Evolutionary conservation across 2,797 vertebrate species (phyloP).

Genomic region (Neoniphon sammara): DNA sequence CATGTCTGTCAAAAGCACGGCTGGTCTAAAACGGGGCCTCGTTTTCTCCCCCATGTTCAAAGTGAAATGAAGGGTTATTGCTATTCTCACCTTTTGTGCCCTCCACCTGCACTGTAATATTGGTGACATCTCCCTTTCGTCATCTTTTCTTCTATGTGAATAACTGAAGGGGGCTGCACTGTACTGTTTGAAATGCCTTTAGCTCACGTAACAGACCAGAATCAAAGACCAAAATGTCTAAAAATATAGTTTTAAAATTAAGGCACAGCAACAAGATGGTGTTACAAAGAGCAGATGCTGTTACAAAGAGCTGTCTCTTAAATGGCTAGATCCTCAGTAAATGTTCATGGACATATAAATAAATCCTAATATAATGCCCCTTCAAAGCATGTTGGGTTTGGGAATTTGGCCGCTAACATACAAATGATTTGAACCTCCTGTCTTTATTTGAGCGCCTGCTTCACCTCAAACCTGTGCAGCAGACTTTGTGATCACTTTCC

Average conservation of each 20-base stretch:
- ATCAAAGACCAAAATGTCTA: too few relatives aligned
- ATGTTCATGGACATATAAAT: neutral
- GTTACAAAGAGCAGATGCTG: neutral
- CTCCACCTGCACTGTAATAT: too few relatives aligned
- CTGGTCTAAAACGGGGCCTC: neutral
- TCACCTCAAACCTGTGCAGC: constrained; percentile 12
- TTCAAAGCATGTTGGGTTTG: neutral
- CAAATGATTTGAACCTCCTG: too few relatives aligned
- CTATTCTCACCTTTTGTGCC: too few relatives aligned
- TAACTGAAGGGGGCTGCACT: too few relatives aligned
- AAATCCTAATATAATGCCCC: neutral
- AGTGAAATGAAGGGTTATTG: constrained; percentile 26
- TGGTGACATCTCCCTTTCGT: too few relatives aligned
- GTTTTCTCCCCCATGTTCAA: neutral
- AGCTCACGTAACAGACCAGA: too few relatives aligned
- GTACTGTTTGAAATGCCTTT: too few relatives aligned
- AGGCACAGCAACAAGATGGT: too few relatives aligned
- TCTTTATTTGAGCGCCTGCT: neutral
- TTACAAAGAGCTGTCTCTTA: neutral
- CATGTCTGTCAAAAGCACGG: constrained; percentile 59
- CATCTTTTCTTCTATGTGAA: too few relatives aligned
- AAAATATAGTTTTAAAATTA: neutral
- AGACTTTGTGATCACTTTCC: constrained; percentile 26
- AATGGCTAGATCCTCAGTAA: neutral
- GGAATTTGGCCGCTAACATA: too few relatives aligned